Evolutionary conservation across 2,797 vertebrate species (phyloP).

Genomic region (Dermochelys coriacea): DNA sequence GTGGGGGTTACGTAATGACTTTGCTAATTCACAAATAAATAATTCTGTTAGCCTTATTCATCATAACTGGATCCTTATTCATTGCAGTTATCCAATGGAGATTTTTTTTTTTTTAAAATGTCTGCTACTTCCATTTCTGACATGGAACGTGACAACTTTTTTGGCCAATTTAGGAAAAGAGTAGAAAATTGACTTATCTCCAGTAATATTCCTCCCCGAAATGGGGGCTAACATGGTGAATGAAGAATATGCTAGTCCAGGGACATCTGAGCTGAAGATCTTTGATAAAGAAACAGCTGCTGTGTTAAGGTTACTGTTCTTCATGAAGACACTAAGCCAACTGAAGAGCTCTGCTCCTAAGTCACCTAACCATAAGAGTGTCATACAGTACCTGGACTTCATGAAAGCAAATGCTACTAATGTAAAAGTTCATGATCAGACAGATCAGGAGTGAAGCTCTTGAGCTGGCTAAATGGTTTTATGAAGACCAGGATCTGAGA

Average conservation of each 20-base stretch:
- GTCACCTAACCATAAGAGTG: not conserved
- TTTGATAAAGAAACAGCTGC: not conserved
- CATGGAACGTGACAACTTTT: not conserved
- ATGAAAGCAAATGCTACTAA: not conserved
- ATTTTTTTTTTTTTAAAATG: not conserved
- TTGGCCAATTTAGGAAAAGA: not conserved
- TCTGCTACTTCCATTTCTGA: not conserved
- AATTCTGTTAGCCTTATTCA: not conserved
- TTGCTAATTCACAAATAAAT: not conserved
- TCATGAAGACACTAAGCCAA: rapidly evolving
- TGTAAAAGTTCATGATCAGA: not conserved
- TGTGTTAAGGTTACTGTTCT: not conserved
- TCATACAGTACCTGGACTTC: not conserved
- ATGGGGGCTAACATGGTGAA: not conserved
- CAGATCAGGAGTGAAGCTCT: not conserved
- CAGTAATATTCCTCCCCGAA: not conserved
- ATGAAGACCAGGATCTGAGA: rapidly evolving
- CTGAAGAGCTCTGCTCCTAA: not conserved
- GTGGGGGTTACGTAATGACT: rapidly evolving
- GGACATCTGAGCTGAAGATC: not conserved
- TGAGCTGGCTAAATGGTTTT: not conserved
- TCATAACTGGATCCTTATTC: not conserved
- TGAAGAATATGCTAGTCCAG: not conserved
- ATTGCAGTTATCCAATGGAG: not conserved
- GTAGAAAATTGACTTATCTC: not conserved